Base-by-base conservation (phyloP, 2,797 vertebrate genomes). In the Gadopsis bispinosus region DNA sequence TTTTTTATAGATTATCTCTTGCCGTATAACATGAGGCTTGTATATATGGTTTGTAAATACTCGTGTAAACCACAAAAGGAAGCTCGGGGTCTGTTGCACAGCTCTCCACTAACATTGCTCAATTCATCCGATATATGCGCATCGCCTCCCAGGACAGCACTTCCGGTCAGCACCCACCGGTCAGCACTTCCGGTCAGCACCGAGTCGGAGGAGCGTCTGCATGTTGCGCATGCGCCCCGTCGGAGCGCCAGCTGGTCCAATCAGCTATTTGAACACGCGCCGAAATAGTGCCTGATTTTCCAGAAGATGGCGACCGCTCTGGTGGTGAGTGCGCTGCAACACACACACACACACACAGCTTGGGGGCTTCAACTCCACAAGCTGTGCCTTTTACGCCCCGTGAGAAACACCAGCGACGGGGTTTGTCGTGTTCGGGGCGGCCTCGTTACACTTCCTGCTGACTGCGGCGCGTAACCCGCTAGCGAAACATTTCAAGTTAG, bases 271-370 rank as follows among this genome's bases (percentile, higher is more conserved):
- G 91, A 92, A 93, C 87, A 88, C 89, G 87, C 80, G 87, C 77
- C 61, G 35, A 83, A 83, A 70, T 54, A 7, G 58, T 51, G 50
- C 63, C 84, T 53, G 91, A 95, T 78, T 93, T 93, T 72, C 67
- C 93, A 88, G 95, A 98, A 98, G 95, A 98, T 99, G 98, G 98
- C 98, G 97, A 94, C 97, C 84, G 97, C 96, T 87, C 93, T 97
- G 91, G 93, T 96, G 97, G 98, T 99, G 95, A 98, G 97, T 96
- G 75, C 53, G 73, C 17, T 7, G 26, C 41, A 3, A n/a, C 33
- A 48, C 33, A 19, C 22, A n/a, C 33, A 48, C 33, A 19, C 22
- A 2, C 11, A 11, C 7, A 20, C 7, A 20, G 4, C 2, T 3
- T 3, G 3, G 8, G 9, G 8, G 9, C 3, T 50, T 12, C 11